Conservation (phyloP, 2,797 vertebrate genomes). For the Mastacembelus armatus region DNA sequence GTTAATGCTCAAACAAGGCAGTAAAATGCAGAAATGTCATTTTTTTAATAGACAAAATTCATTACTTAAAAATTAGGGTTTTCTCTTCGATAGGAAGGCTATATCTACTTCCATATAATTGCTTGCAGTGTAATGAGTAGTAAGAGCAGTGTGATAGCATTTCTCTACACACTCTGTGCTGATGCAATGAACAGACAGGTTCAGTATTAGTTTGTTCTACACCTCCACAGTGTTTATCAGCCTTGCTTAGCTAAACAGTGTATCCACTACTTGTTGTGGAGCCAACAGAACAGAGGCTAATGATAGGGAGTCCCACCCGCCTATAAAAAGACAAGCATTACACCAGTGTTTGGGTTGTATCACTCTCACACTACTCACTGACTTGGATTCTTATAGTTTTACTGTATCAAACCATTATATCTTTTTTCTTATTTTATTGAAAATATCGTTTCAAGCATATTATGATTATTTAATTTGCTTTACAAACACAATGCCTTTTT, state of each 20-base stretch:
- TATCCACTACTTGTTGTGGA: constrained; percentile 65
- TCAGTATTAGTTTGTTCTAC: constrained; percentile 34
- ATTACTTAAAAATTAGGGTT: not conserved
- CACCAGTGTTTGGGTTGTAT: constrained; percentile 59
- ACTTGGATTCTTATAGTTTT: not conserved
- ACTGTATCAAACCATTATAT: not conserved
- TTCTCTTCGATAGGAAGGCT: not conserved
- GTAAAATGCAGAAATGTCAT: constrained; percentile 4
- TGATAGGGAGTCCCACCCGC: constrained; percentile 68
- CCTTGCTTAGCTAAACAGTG: constrained; percentile 58
- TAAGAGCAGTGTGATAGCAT: not conserved
- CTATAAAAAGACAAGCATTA: constrained; percentile 66
- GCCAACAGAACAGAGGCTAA: constrained; percentile 68
- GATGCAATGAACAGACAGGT: constrained; percentile 4
- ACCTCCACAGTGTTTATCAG: constrained; percentile 30
- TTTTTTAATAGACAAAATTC: not conserved
- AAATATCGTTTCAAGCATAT: no score
- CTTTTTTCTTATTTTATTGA: no score
- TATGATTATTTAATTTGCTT: no score
- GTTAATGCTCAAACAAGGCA: constrained; percentile 26
- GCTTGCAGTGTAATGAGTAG: not conserved
- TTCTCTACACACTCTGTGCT: not conserved
- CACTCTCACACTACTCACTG: constrained; percentile 26
- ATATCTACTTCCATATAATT: not conserved
- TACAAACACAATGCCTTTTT: no score